Conservation (phyloP, 2,888 invertebrate genomes). For the Troglohyphantes excavatus region DNA sequence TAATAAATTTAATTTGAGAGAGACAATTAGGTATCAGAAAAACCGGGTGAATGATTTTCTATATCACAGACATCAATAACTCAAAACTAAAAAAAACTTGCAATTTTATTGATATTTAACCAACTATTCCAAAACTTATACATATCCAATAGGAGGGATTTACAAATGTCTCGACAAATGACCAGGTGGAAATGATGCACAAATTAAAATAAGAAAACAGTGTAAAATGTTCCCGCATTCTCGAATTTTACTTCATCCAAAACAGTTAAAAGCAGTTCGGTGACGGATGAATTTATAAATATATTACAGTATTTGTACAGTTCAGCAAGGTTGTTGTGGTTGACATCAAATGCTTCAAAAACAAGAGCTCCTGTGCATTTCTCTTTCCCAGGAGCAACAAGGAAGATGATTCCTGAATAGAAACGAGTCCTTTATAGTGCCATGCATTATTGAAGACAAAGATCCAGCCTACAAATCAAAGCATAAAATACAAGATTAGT, state of each 20-base stretch:
- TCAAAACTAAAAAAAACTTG: constrained; percentile 29
- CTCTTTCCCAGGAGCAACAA: background rate
- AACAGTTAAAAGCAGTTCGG: constrained; percentile 74
- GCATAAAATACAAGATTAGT: background rate
- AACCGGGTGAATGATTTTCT: no score
- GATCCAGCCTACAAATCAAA: background rate
- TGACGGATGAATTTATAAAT: constrained; percentile 72
- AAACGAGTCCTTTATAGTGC: background rate
- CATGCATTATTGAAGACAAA: background rate
- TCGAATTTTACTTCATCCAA: constrained; percentile 58
- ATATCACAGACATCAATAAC: background rate
- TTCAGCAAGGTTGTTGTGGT: constrained; percentile 1
- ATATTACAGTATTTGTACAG: constrained; percentile 69
- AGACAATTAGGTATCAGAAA: no score
- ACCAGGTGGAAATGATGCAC: constrained; percentile 30
- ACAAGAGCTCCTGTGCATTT: background rate
- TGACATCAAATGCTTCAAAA: constrained; percentile 23
- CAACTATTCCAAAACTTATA: constrained; percentile 39
- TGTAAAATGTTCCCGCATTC: constrained; percentile 73
- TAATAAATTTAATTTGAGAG: no score
- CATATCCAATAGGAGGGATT: constrained; percentile 66
- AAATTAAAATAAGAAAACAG: constrained; percentile 59
- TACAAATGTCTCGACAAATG: constrained; percentile 72
- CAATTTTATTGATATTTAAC: constrained; percentile 48
- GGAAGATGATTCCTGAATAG: background rate